Evolutionary conservation across 2,888 invertebrate species (phyloP).

Genomic region (Thymelicus sylvestris): DNA sequence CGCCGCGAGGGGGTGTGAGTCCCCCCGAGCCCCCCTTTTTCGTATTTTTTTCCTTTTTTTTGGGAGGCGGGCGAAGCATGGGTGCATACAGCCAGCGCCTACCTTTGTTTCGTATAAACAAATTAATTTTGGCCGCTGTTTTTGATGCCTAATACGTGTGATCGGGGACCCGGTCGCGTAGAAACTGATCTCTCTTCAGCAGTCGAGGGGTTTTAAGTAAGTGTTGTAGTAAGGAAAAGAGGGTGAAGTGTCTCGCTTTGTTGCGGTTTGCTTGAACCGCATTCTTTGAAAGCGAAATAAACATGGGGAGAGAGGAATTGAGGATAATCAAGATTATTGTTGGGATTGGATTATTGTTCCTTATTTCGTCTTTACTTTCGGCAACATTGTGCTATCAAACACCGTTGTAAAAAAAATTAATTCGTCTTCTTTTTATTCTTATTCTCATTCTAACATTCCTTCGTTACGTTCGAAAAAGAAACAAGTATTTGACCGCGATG

Average conservation of each 20-base stretch:
- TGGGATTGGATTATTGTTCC: conserved; percentile 2
- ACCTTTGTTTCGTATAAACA: conserved; percentile 85
- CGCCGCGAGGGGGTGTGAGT: conserved; percentile 73
- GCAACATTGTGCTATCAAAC: neutral
- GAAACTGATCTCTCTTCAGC: conserved; percentile 14
- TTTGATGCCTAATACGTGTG: conserved; percentile 82
- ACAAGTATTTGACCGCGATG: no score
- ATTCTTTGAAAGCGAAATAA: conserved; percentile 28
- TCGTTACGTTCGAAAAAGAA: neutral
- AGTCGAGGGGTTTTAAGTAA: conserved; percentile 27
- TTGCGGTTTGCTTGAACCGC: conserved; percentile 18
- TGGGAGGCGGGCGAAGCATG: conserved; percentile 79
- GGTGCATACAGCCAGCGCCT: conserved; percentile 82
- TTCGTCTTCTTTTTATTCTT: neutral
- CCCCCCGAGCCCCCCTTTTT: conserved; percentile 67
- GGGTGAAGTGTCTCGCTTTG: conserved; percentile 25
- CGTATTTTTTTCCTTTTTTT: conserved; percentile 76
- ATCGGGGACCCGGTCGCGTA: conserved; percentile 48
- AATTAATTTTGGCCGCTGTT: conserved; percentile 84
- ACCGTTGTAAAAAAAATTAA: neutral
- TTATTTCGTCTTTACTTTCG: neutral
- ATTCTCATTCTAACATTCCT: neutral
- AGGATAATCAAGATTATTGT: conserved; percentile 5
- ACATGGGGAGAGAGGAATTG: conserved; percentile 15
- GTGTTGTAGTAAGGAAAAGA: conserved; percentile 21